Percentiles rank a stretch among this genome's conserved stretches.
phyloP scores from a whole-genome alignment of 2,113 vertebrate species.

The Amazona guildingii region DNA sequence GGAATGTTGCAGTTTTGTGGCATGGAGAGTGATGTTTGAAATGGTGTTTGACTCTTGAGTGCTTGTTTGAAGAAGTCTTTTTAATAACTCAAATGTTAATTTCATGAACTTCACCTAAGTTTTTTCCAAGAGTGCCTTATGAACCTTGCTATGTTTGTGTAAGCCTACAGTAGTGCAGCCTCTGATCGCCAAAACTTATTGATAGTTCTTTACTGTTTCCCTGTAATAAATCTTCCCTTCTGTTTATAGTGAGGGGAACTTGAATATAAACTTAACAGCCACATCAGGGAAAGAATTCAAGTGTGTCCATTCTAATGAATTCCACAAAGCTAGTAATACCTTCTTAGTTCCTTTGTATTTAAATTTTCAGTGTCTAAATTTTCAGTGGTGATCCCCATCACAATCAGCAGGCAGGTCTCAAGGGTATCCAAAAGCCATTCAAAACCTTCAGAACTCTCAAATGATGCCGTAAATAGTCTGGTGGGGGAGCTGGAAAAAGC shows the following conservation, averaged over 20 bases:
- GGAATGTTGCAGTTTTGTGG: not conserved
- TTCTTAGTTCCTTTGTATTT: not conserved
- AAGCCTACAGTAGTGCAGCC: not conserved
- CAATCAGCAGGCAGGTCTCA: too few species aligned
- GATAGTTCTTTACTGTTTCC: not conserved
- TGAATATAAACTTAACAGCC: not conserved
- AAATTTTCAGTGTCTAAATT: not conserved
- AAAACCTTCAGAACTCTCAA: not conserved
- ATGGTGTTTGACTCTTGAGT: not conserved
- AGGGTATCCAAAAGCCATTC: too few species aligned
- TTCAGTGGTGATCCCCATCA: not conserved
- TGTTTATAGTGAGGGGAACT: not conserved
- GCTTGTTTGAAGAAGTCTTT: not conserved
- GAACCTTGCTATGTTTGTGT: not conserved
- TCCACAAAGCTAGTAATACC: not conserved
- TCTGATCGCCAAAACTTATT: not conserved
- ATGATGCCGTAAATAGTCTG: too few species aligned
- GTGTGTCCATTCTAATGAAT: not conserved
- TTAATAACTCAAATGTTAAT: not conserved
- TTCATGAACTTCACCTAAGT: not conserved
- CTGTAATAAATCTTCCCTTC: not conserved
- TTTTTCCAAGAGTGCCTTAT: not conserved
- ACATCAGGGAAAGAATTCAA: not conserved
- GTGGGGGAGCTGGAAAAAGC: too few species aligned
- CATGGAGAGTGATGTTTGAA: not conserved